phyloP scores from a whole-genome alignment of 2,888 invertebrate species.

The Agriotes lineatus region DNA sequence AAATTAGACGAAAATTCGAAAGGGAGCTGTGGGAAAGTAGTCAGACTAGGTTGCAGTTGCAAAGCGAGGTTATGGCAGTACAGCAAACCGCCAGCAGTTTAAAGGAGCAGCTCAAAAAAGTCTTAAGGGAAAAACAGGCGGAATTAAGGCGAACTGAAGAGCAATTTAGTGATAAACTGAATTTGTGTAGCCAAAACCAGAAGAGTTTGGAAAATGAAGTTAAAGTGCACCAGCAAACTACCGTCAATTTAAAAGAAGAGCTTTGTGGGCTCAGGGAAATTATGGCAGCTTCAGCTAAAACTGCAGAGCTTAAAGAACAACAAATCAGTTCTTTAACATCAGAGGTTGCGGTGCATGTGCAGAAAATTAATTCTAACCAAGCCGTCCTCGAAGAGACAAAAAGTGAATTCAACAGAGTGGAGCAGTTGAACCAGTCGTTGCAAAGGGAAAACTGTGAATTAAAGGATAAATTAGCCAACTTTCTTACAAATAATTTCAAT shows the following conservation, averaged over 20 bases:
- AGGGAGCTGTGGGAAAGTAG: too few relatives aligned
- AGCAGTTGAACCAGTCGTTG: not conserved
- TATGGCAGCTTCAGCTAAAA: not conserved
- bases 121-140: too few relatives aligned
- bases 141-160: too few relatives aligned
- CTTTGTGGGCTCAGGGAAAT: not conserved
- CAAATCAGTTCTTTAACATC: not conserved
- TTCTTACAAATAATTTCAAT: constrained; percentile 23
- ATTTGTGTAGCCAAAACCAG: too few relatives aligned
- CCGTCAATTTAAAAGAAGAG: not conserved
- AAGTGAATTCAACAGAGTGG: not conserved
- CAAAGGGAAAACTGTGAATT: constrained; percentile 31
- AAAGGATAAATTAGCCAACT: constrained; percentile 32
- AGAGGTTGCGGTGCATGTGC: not conserved
- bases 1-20: too few relatives aligned
- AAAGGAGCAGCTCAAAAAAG: too few relatives aligned
- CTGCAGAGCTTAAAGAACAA: not conserved
- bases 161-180: too few relatives aligned
- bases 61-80: too few relatives aligned
- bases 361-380: not conserved
- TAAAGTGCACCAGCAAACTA: not conserved
- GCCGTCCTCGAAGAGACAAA: not conserved
- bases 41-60: too few relatives aligned
- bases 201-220: too few relatives aligned
- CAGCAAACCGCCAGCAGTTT: too few relatives aligned